Evolutionary conservation across 2,797 vertebrate species (phyloP).

Genomic region (Coregonus sp.): DNA sequence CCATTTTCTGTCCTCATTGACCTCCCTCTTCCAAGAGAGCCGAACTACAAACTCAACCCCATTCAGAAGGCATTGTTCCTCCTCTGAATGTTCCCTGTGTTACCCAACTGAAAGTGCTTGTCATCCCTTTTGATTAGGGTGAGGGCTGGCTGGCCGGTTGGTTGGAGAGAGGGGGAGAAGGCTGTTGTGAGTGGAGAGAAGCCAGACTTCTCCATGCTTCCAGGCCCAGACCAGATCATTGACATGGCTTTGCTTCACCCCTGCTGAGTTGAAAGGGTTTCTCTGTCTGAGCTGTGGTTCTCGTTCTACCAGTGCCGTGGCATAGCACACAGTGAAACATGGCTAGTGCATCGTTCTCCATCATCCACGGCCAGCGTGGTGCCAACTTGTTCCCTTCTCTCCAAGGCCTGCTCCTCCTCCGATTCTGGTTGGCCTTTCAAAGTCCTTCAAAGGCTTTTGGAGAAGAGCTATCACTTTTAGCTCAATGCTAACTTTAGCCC

Average conservation of each 20-base stretch:
- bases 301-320: constrained; percentile 17
- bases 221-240: constrained; percentile 39
- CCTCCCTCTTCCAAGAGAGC: neutral
- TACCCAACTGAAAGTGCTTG: neutral
- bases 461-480: neutral
- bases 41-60: neutral
- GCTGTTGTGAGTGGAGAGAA: constrained; percentile 10
- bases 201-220: constrained; percentile 23
- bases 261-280: constrained; percentile 19
- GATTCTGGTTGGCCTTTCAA: constrained; percentile 11
- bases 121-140: constrained; percentile 4
- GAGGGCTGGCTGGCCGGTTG: constrained; percentile 6
- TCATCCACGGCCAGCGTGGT: neutral
- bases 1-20: neutral
- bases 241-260: constrained; percentile 31
- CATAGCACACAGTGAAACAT: constrained; percentile 3
- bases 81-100: constrained; percentile 2
- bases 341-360: neutral
- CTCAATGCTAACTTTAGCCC: neutral
- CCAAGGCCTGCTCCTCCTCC: neutral
- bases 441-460: neutral
- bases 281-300: constrained; percentile 26
- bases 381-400: neutral
- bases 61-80: neutral
- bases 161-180: neutral